A percentile compares a stretch with the other conserved stretches of the same genome.
Conservation (phyloP, 1,140 invertebrate genomes). For the Lasaia peninsularis region DNA sequence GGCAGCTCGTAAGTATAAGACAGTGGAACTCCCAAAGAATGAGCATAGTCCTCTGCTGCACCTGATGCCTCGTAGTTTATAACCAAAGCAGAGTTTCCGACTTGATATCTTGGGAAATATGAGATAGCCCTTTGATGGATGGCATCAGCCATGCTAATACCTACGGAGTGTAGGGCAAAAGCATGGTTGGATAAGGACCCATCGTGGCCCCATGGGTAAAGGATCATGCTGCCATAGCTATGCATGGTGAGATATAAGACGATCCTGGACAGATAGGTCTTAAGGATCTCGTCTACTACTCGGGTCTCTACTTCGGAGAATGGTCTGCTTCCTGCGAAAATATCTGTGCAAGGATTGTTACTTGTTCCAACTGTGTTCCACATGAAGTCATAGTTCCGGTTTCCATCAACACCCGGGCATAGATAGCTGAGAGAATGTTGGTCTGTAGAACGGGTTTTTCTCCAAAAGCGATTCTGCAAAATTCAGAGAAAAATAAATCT, state of each 20-base stretch:
- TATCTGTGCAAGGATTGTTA: conserved; percentile 80
- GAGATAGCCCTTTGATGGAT: conserved; percentile 35
- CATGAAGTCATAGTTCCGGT: conserved; percentile 80
- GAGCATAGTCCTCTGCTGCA: conserved; percentile 70
- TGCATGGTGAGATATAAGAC: conserved; percentile 80
- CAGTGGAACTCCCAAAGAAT: conserved; percentile 77
- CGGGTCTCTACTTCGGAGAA: conserved; percentile 86
- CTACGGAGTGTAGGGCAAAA: conserved; percentile 42
- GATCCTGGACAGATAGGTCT: conserved; percentile 46
- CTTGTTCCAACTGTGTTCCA: conserved; percentile 71
- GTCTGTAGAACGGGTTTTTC: conserved; percentile 72
- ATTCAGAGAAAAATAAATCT: too few relatives aligned
- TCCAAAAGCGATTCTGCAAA: conserved; percentile 76
- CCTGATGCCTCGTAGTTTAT: conserved; percentile 73
- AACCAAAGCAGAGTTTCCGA: conserved; percentile 37
- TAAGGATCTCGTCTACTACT: conserved; percentile 61
- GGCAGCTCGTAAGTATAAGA: conserved; percentile 84
- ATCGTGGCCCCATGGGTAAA: conserved; percentile 80
- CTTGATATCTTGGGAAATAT: conserved; percentile 30
- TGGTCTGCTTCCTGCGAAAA: conserved; percentile 81
- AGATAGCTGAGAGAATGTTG: conserved; percentile 20
- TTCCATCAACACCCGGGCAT: conserved; percentile 80
- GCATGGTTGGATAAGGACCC: conserved; percentile 73
- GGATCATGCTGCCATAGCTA: conserved; percentile 81
- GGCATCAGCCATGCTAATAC: conserved; percentile 61